Base-by-base conservation (phyloP, 2,113 vertebrate species). In the Collichthys lucidus region DNA sequence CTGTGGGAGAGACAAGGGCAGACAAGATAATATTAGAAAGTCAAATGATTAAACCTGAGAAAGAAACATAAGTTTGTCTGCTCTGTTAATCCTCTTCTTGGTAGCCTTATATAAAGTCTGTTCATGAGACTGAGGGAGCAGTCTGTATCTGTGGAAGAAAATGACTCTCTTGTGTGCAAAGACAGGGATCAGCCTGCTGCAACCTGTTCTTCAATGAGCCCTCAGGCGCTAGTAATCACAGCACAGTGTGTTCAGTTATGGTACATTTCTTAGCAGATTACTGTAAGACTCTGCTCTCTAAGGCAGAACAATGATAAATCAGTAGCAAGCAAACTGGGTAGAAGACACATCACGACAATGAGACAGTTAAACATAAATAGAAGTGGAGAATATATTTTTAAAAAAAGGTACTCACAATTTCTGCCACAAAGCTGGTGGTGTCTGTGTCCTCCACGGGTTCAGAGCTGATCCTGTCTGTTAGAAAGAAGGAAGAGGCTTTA, bases 381-480 rank as follows among this genome's bases (percentile, higher is more conserved):
- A 2, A 6, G 15, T 42, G 24, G 16, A 72, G 42, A 1, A 26
- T 42, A 46, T 11, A 47, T 2, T 26, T 26, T 26, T 2, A 26
- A 35, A 59, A 53, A 49, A 42, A 62, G 16, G 29, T 17, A 1
- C 96, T 46, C 94, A 99, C 98, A 94, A 94, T 90, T 84, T 96
- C 91, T 86, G 95, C 94, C n/a, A 97, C 93, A 40, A 98, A 94
- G 87, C 95, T 97, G 92, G 97, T 99, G 24, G 98, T 97, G 90
- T 99, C 98, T 0, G 96, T 98, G 88, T 99, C 98, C 88, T 99
- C 98, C 87, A 99, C 97, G 0, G 98, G 98, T 73, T 97, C 97
- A 78, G 96, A 96, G 69, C 85, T 83, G 85, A 74, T 94, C 86
- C 93, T 94, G 85, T 94, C 97, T 97, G 91, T 24, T 66, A 77